Evolutionary conservation across 2,797 vertebrate genomes (phyloP).

Genomic region (Melanotaenia parkinsoni): DNA sequence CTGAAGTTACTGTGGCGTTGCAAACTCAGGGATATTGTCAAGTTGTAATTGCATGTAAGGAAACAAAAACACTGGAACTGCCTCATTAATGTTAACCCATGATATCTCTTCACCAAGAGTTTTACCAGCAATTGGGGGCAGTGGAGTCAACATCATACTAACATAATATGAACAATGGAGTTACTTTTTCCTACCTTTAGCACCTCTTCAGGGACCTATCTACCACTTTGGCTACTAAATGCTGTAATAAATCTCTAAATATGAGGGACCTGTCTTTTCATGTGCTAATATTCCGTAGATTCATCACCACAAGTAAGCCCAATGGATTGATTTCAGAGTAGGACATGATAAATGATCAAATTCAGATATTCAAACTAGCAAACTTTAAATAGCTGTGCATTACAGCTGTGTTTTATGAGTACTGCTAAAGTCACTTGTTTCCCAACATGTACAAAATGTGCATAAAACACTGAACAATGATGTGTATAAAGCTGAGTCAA

Average conservation of each 20-base stretch:
- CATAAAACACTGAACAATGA: slow-evolving; percentile 49
- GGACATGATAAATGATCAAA: neutral
- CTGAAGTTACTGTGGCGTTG: slow-evolving; percentile 1
- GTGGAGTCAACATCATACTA: neutral
- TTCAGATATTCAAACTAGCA: neutral
- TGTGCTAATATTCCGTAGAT: neutral
- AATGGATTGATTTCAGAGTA: neutral
- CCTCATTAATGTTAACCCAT: neutral
- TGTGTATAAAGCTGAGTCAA: slow-evolving; percentile 40
- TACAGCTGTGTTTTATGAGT: neutral
- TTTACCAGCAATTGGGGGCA: too few relatives aligned
- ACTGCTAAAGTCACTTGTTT: slow-evolving; percentile 10
- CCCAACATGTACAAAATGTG: slow-evolving; percentile 31
- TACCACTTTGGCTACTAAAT: slow-evolving; percentile 2
- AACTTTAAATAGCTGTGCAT: neutral
- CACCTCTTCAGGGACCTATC: neutral
- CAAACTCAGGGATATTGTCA: neutral
- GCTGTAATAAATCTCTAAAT: slow-evolving; percentile 11
- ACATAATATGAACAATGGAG: neutral
- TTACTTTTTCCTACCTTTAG: slow-evolving; percentile 10
- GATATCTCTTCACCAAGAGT: too few relatives aligned
- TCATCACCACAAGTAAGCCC: too few relatives aligned
- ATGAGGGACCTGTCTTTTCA: neutral
- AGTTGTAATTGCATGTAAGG: too few relatives aligned
- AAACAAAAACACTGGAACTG: too few relatives aligned